Percentiles rank a stretch among this genome's conserved stretches.
Conservation (phyloP, 2,113 vertebrate species). For the Cacatua alba region DNA sequence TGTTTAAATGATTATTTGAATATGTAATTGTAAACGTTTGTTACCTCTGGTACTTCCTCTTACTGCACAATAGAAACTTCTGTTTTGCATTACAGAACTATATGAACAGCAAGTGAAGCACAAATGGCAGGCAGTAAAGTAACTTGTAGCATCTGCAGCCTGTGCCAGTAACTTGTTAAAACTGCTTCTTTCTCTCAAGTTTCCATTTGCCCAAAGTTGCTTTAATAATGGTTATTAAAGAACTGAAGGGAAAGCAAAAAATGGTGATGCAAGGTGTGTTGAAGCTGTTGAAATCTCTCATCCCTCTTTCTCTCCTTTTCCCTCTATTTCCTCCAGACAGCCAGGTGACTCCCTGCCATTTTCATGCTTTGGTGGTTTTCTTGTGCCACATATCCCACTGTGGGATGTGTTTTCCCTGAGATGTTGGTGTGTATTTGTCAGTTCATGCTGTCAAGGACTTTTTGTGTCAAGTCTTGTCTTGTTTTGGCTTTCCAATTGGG, state of each 20-base stretch:
- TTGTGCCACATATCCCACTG: not conserved
- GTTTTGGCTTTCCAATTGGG: slow-evolving; percentile 16
- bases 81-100: not conserved
- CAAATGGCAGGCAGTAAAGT: not conserved
- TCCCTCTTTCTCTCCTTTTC: not conserved
- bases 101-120: not conserved
- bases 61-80: not conserved
- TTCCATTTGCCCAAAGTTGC: slow-evolving; percentile 53
- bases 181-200: slow-evolving; percentile 62
- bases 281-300: slow-evolving; percentile 24
- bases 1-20: not conserved
- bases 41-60: slow-evolving; percentile 3
- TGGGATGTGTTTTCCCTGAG: not conserved
- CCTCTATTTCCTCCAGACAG: not conserved
- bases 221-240: slow-evolving; percentile 57
- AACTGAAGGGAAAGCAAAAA: slow-evolving; percentile 4
- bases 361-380: not conserved
- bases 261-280: slow-evolving; percentile 12
- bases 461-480: slow-evolving; percentile 37
- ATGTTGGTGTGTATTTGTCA: not conserved
- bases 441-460: not conserved
- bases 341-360: not conserved
- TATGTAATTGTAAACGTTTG: not conserved
- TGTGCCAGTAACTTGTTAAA: slow-evolving; percentile 66
- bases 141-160: not conserved